Evolutionary conservation across 2,888 invertebrate species (phyloP).

Genomic region (Megaustenia siamemsis): DNA sequence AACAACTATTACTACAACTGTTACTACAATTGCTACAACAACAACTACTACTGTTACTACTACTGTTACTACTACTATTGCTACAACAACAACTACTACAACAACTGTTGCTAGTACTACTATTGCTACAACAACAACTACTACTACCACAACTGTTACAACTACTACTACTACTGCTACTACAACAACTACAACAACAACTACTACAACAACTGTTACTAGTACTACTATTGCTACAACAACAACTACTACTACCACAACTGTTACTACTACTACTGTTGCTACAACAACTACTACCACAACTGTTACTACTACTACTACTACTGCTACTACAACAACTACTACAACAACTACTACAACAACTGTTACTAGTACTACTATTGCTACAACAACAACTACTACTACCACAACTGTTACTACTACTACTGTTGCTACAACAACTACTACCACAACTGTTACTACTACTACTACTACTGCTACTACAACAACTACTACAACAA

Average conservation of each 20-base stretch:
- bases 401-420: constrained; percentile 4
- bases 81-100: neutral
- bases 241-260: constrained; percentile 9
- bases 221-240: neutral
- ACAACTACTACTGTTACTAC: constrained; percentile 12
- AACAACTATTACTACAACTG: neutral
- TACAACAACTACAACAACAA: neutral
- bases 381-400: neutral
- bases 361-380: neutral
- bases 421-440: constrained; percentile 13
- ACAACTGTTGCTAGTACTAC: neutral
- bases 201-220: neutral
- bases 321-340: neutral
- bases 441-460: neutral
- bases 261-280: neutral
- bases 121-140: neutral
- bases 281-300: too few species aligned
- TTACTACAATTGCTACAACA: neutral
- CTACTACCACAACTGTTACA: neutral
- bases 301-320: neutral
- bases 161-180: neutral
- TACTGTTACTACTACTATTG: neutral
- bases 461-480: neutral
- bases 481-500: neutral
- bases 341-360: constrained; percentile 3